A percentile compares a stretch with the other conserved stretches of the same genome.
phyloP scores from a whole-genome alignment of 2,888 invertebrate species.

The Agriopis aurantiaria region DNA sequence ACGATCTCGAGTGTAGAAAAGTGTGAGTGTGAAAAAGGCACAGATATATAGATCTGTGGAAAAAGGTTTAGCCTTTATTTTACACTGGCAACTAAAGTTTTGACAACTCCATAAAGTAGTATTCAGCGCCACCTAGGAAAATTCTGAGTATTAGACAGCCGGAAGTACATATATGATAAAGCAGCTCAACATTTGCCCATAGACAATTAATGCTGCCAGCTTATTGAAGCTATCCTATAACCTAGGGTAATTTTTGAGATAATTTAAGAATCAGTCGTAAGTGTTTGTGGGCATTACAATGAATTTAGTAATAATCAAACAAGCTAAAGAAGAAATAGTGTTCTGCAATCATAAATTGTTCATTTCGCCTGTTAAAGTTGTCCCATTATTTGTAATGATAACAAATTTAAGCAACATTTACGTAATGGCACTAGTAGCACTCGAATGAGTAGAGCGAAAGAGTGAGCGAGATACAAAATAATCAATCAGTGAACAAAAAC shows the following conservation, averaged over 20 bases:
- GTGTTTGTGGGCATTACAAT: too few species aligned
- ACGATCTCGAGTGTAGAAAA: too few species aligned
- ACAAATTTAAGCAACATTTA: neutral
- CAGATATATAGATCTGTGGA: too few species aligned
- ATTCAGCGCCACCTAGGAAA: slow-evolving; percentile 15
- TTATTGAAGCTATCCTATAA: neutral
- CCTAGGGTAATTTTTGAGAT: neutral
- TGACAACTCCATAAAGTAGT: too few species aligned
- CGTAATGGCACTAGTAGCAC: slow-evolving; percentile 20
- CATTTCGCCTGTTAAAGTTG: neutral
- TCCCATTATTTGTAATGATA: neutral
- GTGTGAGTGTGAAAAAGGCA: too few species aligned
- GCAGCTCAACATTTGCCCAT: slow-evolving; percentile 4
- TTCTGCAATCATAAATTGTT: too few species aligned
- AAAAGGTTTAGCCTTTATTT: too few species aligned
- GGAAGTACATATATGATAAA: slow-evolving; percentile 24
- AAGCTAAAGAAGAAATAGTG: too few species aligned
- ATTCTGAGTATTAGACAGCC: neutral
- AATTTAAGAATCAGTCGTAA: neutral
- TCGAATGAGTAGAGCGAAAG: slow-evolving; percentile 44
- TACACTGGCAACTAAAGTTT: slow-evolving; percentile 1
- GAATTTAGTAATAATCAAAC: too few species aligned
- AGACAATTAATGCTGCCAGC: slow-evolving; percentile 23
- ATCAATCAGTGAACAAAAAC: slow-evolving; percentile 73
- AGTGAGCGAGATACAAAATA: slow-evolving; percentile 58